Percentiles rank a stretch among this genome's conserved stretches.
Evolutionary conservation across 2,888 invertebrate species (phyloP).

Genomic region (Heteromurus nitidus): DNA sequence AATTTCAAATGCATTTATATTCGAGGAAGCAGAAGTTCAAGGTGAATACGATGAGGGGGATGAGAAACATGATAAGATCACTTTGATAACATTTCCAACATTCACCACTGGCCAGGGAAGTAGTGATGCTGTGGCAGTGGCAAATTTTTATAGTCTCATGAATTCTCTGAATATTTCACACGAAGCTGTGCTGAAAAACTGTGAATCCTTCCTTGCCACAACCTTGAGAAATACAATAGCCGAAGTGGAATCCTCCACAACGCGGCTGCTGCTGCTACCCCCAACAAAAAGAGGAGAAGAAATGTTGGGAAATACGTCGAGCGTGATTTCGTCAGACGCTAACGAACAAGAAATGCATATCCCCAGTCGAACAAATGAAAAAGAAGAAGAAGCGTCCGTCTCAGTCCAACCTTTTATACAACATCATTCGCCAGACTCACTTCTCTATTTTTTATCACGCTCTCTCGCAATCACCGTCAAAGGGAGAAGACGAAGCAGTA

Average conservation of each 20-base stretch:
- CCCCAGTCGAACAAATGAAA: not conserved
- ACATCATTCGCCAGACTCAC: conserved; percentile 58
- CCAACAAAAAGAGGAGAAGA: conserved; percentile 13
- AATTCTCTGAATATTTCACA: conserved; percentile 56
- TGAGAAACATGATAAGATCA: conserved; percentile 20
- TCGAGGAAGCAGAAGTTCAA: conserved; percentile 12
- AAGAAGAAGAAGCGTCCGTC: not conserved
- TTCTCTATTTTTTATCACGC: conserved; percentile 65
- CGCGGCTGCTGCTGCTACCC: not conserved
- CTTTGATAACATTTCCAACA: conserved; percentile 16
- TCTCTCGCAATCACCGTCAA: conserved; percentile 35
- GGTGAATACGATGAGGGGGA: not conserved
- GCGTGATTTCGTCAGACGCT: conserved; percentile 42
- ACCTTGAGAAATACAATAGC: conserved; percentile 57
- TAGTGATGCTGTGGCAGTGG: conserved; percentile 54
- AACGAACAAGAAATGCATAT: not conserved
- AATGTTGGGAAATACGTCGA: conserved; percentile 47
- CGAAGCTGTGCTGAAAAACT: conserved; percentile 31
- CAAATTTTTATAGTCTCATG: conserved; percentile 57
- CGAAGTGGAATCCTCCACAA: not conserved
- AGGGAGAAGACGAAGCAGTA: too few relatives aligned
- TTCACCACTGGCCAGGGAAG: conserved; percentile 38
- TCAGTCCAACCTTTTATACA: conserved; percentile 9
- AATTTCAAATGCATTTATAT: conserved; percentile 50
- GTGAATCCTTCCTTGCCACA: conserved; percentile 53